Evolutionary conservation across 2,888 invertebrate genomes (phyloP).

Genomic region (Acholoe squamosa): DNA sequence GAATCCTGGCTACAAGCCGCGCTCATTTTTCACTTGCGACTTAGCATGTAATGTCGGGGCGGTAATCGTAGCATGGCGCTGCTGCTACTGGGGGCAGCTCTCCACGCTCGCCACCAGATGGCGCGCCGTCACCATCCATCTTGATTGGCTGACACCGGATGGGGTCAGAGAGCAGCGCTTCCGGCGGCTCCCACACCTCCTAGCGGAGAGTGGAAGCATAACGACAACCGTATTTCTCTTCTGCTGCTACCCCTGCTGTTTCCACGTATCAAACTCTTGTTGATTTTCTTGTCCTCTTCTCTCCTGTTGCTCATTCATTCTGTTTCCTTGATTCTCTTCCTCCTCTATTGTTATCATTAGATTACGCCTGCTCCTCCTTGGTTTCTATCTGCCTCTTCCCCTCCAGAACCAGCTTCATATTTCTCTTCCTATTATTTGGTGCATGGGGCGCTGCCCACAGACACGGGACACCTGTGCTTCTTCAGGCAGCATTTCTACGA

Average conservation of each 20-base stretch:
- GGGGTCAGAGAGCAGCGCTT: slow-evolving; percentile 46
- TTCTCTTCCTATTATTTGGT: no score
- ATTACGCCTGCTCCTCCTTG: no score
- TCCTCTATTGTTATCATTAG: no score
- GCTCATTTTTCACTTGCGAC: slow-evolving; percentile 58
- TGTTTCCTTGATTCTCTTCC: no score
- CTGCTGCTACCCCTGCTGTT: no score
- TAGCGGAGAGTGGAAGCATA: background rate
- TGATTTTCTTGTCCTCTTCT: no score
- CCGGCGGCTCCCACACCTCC: slow-evolving; percentile 58
- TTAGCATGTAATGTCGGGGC: slow-evolving; percentile 45
- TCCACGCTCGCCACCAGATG: slow-evolving; percentile 10
- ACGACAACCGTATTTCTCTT: background rate
- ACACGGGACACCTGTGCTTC: background rate
- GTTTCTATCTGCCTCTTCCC: no score
- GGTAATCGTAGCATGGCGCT: slow-evolving; percentile 30
- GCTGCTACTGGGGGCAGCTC: background rate
- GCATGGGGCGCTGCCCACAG: background rate
- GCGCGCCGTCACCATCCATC: slow-evolving; percentile 42
- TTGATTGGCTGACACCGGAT: slow-evolving; percentile 54
- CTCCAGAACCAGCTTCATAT: no score
- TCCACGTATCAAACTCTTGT: no score
- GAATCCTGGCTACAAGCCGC: slow-evolving; percentile 31
- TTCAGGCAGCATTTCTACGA: background rate
- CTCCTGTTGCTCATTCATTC: no score